Percentiles rank a stretch among this genome's conserved stretches.
phyloP scores from a whole-genome alignment of 2,888 invertebrate genomes.

The Drosophila neonasuta region DNA sequence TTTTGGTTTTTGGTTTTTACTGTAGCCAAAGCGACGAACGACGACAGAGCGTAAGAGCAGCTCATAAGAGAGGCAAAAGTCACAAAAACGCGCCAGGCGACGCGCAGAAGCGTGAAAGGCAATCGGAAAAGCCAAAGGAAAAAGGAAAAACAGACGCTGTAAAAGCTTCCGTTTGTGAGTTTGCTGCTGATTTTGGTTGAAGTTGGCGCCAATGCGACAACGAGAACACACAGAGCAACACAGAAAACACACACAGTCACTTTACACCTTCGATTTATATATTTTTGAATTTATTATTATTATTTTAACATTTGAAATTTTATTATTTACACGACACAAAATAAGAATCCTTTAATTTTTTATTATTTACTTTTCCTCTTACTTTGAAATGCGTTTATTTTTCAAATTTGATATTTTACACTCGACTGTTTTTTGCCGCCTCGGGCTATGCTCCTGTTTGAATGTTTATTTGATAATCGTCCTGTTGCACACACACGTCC shows the following conservation, averaged over 20 bases:
- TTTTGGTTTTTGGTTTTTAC: background rate
- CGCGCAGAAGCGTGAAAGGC: slow-evolving; percentile 68
- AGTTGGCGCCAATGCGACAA: slow-evolving; percentile 50
- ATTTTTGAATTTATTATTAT: background rate
- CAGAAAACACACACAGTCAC: slow-evolving; percentile 6
- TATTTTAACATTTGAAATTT: background rate
- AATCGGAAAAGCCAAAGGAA: slow-evolving; percentile 24
- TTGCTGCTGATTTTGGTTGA: slow-evolving; percentile 20
- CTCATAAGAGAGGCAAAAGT: slow-evolving; percentile 37
- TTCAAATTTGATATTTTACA: slow-evolving; percentile 4
- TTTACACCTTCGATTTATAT: background rate
- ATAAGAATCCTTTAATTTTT: background rate
- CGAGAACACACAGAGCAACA: background rate
- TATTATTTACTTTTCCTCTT: background rate
- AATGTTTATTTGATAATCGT: slow-evolving; percentile 21
- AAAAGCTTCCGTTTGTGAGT: slow-evolving; percentile 60
- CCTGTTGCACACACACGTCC: slow-evolving; percentile 69
- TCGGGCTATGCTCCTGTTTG: slow-evolving; percentile 25
- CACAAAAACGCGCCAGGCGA: slow-evolving; percentile 14
- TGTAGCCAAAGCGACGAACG: background rate
- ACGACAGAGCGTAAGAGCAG: slow-evolving; percentile 30
- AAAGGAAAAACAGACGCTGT: slow-evolving; percentile 36
- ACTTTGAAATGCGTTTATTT: slow-evolving; percentile 8
- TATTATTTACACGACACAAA: background rate
- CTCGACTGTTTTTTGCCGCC: slow-evolving; percentile 26